Evolutionary conservation across 2,888 invertebrate species (phyloP).

Genomic region (Eristalis pertinax): DNA sequence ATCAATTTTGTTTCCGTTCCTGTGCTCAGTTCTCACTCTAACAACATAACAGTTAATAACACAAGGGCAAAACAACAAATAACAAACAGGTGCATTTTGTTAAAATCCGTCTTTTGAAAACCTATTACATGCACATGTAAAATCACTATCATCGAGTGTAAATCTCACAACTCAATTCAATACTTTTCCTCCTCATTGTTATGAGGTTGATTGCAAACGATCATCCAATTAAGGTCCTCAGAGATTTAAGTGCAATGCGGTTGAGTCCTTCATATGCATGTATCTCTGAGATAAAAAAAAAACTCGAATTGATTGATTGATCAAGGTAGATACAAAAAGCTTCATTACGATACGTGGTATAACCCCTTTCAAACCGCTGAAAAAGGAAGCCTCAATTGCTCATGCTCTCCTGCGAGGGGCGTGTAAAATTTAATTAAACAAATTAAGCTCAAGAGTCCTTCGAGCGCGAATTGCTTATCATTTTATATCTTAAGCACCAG

Average conservation of each 20-base stretch:
- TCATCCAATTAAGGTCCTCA: conserved; percentile 54
- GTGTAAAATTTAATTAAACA: conserved; percentile 65
- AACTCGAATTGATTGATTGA: conserved; percentile 45
- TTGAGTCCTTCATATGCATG: background rate
- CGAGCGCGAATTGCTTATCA: conserved; percentile 68
- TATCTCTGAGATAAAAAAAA: background rate
- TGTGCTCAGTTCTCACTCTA: too few relatives aligned
- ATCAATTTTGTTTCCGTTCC: too few relatives aligned
- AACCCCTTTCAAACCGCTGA: background rate
- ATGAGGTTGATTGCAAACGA: conserved; percentile 31
- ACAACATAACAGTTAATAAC: background rate
- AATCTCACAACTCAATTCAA: background rate
- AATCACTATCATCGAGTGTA: background rate
- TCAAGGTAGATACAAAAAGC: background rate
- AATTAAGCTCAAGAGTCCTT: conserved; percentile 60
- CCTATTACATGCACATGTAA: background rate
- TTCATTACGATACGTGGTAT: background rate
- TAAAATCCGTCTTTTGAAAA: background rate
- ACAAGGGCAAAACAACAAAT: background rate
- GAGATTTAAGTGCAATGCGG: conserved; percentile 26
- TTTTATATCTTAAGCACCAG: conserved; percentile 59
- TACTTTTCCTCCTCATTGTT: background rate
- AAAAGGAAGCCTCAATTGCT: conserved; percentile 34
- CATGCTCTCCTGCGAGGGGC: conserved; percentile 5
- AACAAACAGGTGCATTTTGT: background rate